Evolutionary conservation across 2,797 vertebrate species (phyloP), one percentile per base, ranked within the genome.

Genomic region (Pseudopleuronectes americanus): DNA sequence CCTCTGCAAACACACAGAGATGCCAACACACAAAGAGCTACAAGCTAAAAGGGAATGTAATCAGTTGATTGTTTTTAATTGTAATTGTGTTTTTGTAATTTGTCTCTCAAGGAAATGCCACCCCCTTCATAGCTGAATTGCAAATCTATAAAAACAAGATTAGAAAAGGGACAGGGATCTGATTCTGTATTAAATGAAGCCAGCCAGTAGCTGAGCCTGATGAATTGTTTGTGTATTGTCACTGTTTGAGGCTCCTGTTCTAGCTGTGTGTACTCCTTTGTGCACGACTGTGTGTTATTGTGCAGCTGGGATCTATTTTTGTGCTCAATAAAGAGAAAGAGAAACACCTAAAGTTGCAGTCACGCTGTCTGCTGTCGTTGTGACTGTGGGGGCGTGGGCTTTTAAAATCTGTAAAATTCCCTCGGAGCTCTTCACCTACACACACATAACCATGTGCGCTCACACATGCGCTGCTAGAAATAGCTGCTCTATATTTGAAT

Each of bases 401-500:
- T 84, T 85, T 80, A 77, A 79, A 86, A 81, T 80, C 69, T 77
- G 74, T 61, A 68, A 56, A 51, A 89, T 79, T 77, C 86, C 87
- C 65, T 79, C 45, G 57, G 80, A 64, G 72, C 66, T 64, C 48
- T 68, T 80, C 78, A 79, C 83, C 45, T 62, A 77, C 85, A 80
- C 71, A 68, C 68, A 57, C 22, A 77, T 3, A 61, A 28, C 54
- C 26, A 19, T 9, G 45, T 53, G 14, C 0, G 21, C 53, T 56
- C 70, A 77, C 69, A 68, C 28, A 74, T 53, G 56, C n/a, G 12
- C 45, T 23, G 70, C 86, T 71, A 49, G 77, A 91, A 91, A 92
- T 92, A 92, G 87, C 87, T 87, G 85, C 81, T 92, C 92, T 91
- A 90, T 86, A 92, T 91, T 85, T 90, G 87, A 90, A 88, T 77